Conservation (phyloP, 2,888 invertebrate species). For the Drepanosiphum platanoidis region DNA sequence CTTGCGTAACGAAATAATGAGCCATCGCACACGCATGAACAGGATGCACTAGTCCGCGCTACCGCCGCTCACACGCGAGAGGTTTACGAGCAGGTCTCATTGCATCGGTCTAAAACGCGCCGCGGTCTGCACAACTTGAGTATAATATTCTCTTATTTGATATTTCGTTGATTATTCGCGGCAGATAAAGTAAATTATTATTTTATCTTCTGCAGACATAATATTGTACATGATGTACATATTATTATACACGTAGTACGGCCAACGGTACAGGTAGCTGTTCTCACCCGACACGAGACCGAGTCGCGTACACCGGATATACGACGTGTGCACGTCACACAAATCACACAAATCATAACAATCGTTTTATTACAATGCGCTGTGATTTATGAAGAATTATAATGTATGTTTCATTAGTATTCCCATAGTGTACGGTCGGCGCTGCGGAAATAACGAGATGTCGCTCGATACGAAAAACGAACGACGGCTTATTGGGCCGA, state of each 20-base stretch:
- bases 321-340: too few species aligned
- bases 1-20: slow-evolving; percentile 32
- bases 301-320: too few species aligned
- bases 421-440: too few species aligned
- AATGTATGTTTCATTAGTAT: too few species aligned
- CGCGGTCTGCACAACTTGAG: not conserved
- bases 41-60: not conserved
- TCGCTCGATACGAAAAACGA: too few species aligned
- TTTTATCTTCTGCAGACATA: not conserved
- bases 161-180: not conserved
- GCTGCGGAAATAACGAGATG: too few species aligned
- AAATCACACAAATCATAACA: too few species aligned
- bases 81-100: not conserved
- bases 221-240: not conserved
- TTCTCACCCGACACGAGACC: too few species aligned
- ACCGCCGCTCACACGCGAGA: not conserved
- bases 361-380: too few species aligned
- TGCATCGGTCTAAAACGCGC: not conserved
- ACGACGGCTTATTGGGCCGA: too few species aligned
- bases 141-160: not conserved
- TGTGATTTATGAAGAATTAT: too few species aligned
- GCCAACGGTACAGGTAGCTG: too few species aligned
- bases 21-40: slow-evolving; percentile 17
- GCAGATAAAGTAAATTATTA: not conserved
- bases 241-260: not conserved